Conservation (phyloP, 2,797 vertebrate species). For the Margarornis squamiger region DNA sequence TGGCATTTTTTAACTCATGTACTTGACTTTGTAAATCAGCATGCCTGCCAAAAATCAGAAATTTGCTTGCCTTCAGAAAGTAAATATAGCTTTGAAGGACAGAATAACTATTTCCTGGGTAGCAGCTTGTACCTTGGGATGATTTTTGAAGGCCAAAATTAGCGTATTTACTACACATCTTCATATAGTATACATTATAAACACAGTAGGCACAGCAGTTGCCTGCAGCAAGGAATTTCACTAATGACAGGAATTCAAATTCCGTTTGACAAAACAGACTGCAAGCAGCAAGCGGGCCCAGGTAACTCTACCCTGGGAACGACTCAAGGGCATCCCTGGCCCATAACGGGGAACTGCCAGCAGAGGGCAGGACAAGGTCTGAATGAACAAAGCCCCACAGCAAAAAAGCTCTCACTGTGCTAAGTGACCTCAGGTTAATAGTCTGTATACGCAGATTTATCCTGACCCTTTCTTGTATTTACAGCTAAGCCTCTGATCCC, state of each 20-base stretch:
- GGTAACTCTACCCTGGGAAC: rapidly evolving
- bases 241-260: not conserved
- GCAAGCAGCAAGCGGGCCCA: not conserved
- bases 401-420: not conserved
- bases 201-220: not conserved
- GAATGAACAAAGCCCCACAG: not conserved
- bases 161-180: not conserved
- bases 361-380: conserved; percentile 27
- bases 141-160: not conserved
- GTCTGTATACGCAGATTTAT: not conserved
- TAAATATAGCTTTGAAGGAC: not conserved
- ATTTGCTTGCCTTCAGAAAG: not conserved
- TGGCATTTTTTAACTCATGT: not conserved
- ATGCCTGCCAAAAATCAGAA: not conserved
- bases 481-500: not conserved
- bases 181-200: not conserved
- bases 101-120: not conserved
- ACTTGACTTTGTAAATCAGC: not conserved
- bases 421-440: not conserved
- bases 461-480: not conserved
- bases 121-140: not conserved
- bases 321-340: rapidly evolving
- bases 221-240: not conserved
- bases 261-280: not conserved
- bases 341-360: not conserved